Evolutionary conservation across 2,797 vertebrate genomes (phyloP).

Genomic region (Setipinna tenuifilis): DNA sequence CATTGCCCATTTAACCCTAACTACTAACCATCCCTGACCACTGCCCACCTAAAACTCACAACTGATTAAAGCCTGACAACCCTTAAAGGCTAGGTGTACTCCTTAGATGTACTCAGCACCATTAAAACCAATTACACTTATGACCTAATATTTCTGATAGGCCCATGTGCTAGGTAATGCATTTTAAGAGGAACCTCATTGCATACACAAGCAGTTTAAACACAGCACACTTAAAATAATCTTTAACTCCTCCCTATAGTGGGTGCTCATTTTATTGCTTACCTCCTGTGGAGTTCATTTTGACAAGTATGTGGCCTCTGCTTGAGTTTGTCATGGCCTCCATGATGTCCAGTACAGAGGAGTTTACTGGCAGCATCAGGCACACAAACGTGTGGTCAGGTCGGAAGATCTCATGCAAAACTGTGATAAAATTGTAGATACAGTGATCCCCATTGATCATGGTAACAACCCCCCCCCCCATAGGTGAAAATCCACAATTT

Average conservation of each 20-base stretch:
- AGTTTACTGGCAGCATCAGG: conserved; percentile 83
- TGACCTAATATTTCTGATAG: not conserved
- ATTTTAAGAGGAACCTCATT: not conserved
- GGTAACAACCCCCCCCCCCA: no score
- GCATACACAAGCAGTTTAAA: not conserved
- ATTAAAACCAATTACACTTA: not conserved
- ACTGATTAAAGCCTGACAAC: no score
- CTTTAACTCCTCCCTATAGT: no score
- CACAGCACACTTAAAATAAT: not conserved
- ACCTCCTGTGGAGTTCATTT: conserved; percentile 91
- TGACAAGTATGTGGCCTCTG: conserved; percentile 83
- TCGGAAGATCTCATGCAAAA: conserved; percentile 87
- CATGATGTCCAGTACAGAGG: conserved; percentile 84
- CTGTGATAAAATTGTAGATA: no score
- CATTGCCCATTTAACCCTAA: no score
- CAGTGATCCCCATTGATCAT: no score
- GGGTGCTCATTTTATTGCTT: conserved; percentile 37
- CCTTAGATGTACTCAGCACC: not conserved
- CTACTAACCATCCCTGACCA: no score
- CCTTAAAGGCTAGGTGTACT: no score
- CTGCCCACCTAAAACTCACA: no score
- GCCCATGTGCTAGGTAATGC: not conserved
- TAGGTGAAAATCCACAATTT: no score
- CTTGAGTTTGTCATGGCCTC: conserved; percentile 71
- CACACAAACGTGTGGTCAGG: conserved; percentile 80